Base-by-base conservation (phyloP, 1,140 invertebrate species). In the Steinernema feltiae region DNA sequence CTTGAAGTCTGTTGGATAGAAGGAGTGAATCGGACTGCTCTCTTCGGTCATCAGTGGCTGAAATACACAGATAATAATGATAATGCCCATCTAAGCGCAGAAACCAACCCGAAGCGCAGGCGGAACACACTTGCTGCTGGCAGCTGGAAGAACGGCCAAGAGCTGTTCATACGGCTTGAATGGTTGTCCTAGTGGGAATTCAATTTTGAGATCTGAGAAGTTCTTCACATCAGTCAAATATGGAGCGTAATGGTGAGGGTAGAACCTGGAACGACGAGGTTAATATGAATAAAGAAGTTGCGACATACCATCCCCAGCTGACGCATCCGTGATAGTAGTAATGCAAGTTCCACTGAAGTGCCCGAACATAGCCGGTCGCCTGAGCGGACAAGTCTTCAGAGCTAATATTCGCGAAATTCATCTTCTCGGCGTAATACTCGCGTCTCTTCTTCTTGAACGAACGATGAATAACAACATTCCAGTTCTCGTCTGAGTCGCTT, bases 271-370 rank as follows among this genome's bases (percentile, higher is more conserved):
- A 71, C 35, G 48, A 15, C 29, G 18, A 32, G 72, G n/a, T n/a
- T 31, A 3, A 41, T 21, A 71, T n/a, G 27, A 21, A 7, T 27
- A n/a, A 31, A 73, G 18, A 70, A n/a, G 30, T 29, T 70, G n/a
- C n/a, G n/a, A 79, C 87, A 87, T 90, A 98, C 95, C 95, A 99
- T 27, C 93, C 93, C 96, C 96, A 99, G 0, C 93, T 96, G 32
- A 92, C 92, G 69, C 94, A 94, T 30, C 96, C 95, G 81, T 95
- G 91, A 87, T 96, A 98, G 87, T 99, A 99, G 87, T 98, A 98
- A 84, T 92, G 90, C 1, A 98, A 88, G 84, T 95, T 95, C 96
- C 96, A 99, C 82, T 98, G 95, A 73, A 99, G 91, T 0, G 94
- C 95, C 72, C 90, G 89, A 3, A 98, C 91, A 87, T 98, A 99